phyloP scores from a whole-genome alignment of 2,797 vertebrate genomes.

The Buphagus erythrorhynchus region DNA sequence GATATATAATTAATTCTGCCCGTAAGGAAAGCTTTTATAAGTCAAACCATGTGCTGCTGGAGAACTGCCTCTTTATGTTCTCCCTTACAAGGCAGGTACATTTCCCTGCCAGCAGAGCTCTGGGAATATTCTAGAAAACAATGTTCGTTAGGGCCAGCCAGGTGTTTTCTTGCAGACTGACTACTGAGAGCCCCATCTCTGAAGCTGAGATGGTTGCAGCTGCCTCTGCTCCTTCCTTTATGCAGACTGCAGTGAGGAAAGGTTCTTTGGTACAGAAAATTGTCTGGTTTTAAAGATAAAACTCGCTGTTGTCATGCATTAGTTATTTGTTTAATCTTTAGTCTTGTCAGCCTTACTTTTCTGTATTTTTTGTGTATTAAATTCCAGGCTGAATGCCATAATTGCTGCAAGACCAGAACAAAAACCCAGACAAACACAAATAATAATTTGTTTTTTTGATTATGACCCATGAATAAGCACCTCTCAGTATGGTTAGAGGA shows the following conservation, averaged over 20 bases:
- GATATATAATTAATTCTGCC: conserved; percentile 55
- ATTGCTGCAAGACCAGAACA: not conserved
- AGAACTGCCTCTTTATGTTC: conserved; percentile 8
- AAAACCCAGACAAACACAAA: not conserved
- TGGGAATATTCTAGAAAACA: conserved; percentile 27
- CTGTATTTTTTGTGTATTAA: not conserved
- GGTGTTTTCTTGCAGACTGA: not conserved
- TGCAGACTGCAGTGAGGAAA: not conserved
- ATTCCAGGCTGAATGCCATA: not conserved
- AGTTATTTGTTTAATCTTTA: not conserved
- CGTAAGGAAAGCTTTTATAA: conserved; percentile 57
- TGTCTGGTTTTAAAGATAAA: not conserved
- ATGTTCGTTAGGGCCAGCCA: not conserved
- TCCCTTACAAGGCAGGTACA: not conserved
- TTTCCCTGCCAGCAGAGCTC: not conserved
- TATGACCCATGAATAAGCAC: not conserved
- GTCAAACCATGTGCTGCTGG: not conserved
- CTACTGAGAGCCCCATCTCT: not conserved
- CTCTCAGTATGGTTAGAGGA: not conserved
- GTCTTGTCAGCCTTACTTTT: not conserved
- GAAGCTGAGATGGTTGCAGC: not conserved
- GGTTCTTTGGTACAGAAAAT: not conserved
- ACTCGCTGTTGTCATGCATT: not conserved
- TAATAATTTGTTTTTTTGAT: not conserved
- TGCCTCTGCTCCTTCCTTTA: not conserved